These are phyloP conservation scores for Borostomias antarcticus DNA, from an alignment of 2,797 vertebrate genomes.

Conservation along the genomic window DNA sequence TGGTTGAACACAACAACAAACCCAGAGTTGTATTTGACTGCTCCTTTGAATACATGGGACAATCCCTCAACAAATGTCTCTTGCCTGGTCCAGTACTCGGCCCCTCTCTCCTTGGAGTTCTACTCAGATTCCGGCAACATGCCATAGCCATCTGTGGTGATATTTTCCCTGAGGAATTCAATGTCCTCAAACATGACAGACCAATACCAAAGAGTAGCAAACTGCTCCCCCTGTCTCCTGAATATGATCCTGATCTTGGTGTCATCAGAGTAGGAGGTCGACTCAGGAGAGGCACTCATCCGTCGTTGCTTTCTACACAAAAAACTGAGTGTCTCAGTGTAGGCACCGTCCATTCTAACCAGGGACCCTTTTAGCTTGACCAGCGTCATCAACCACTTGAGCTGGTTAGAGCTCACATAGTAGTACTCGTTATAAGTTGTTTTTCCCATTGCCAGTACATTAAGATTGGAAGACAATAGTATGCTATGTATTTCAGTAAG, in stretches of 20 bases:
- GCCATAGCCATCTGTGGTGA: constrained; percentile 6
- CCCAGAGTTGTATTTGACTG: too few relatives aligned
- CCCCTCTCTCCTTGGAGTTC: too few relatives aligned
- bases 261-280: constrained; percentile 11
- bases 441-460: too few relatives aligned
- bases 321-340: too few relatives aligned
- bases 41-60: constrained; percentile 15
- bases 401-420: too few relatives aligned
- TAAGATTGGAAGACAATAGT: too few relatives aligned
- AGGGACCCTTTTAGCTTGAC: too few relatives aligned
- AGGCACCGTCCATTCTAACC: too few relatives aligned
- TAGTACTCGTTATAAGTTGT: too few relatives aligned
- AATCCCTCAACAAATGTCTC: constrained; percentile 9
- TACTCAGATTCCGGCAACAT: constrained; percentile 7
- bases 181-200: not conserved
- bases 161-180: constrained; percentile 13
- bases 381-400: too few relatives aligned
- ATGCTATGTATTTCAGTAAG: too few relatives aligned
- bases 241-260: constrained; percentile 5
- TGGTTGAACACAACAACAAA: constrained; percentile 18
- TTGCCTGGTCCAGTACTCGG: not conserved
- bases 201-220: not conserved
- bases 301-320: too few relatives aligned
- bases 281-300: not conserved
- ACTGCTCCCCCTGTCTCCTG: constrained; percentile 4